Evolutionary conservation across 1,140 invertebrate genomes (phyloP).

Genomic region (Pteromalus puparum): DNA sequence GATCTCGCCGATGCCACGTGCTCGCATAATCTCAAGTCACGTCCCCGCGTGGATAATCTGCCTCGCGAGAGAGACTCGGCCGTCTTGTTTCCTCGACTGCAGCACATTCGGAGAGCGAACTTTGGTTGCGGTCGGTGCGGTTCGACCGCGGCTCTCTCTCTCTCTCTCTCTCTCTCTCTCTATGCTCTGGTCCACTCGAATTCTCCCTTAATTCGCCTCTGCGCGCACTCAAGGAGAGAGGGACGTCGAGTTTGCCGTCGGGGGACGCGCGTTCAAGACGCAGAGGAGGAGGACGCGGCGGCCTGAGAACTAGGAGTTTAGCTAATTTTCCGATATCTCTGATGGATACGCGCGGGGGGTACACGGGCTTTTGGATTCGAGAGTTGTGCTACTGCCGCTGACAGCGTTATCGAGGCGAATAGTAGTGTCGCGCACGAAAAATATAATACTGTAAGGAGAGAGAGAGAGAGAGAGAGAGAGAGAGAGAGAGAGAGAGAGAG

Average conservation of each 20-base stretch:
- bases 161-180: slow-evolving; percentile 2
- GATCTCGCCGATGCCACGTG: background rate
- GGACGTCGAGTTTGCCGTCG: background rate
- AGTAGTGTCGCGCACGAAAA: too few species aligned
- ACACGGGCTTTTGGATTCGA: too few species aligned
- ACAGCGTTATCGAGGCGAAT: too few species aligned
- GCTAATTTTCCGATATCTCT: background rate
- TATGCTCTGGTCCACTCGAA: slow-evolving; percentile 12
- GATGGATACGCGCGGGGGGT: background rate
- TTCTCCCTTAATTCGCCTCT: slow-evolving; percentile 21
- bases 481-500: background rate
- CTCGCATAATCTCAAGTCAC: background rate
- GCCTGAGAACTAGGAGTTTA: background rate
- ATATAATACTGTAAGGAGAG: too few species aligned
- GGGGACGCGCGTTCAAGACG: background rate
- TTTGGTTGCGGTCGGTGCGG: background rate
- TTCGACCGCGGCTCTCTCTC: slow-evolving; percentile 19
- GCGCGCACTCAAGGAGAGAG: slow-evolving; percentile 1
- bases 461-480: background rate
- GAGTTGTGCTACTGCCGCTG: too few species aligned
- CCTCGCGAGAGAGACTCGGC: background rate
- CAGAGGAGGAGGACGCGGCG: background rate
- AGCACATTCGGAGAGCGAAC: background rate
- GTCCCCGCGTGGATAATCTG: background rate
- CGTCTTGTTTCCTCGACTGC: background rate